Evolutionary conservation across 2,888 invertebrate species (phyloP), one percentile per base, ranked within the genome.

Genomic region (Drosophila kambysellisi): DNA sequence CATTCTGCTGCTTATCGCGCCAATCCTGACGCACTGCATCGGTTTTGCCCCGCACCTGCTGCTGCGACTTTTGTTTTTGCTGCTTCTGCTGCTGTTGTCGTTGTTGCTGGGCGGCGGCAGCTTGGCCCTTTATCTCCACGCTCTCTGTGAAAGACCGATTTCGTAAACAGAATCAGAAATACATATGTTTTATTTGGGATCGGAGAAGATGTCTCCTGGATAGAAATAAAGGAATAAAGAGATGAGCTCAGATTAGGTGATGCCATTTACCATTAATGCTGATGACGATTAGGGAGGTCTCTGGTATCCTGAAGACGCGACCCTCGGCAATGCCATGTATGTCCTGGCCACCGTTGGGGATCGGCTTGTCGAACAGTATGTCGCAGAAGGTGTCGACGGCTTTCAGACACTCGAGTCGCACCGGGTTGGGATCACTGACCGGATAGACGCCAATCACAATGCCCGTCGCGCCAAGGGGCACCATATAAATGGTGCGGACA

Each of bases 391-490:
- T 94, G 48, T 95, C 95, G 0, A 94, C 74, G 91, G 88, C 58
- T 94, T 95, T 89, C 94, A 96, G 37, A 93, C 94, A 78, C 93
- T 92, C 58, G 93, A 94, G 71, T 90, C 95, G 52, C 92, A 94
- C 92, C 85, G 95, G 91, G 89, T 89, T 87, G 33, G 91, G 69
- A 91, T 91, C 81, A 86, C 91, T 79, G 46, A 93, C 81, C 77
- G 93, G 91, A 64, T 94, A 93, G 11, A 96, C 94, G 0, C 95
- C 97, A n/a, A 97, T 95, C 1, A 99, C 94, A 0, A 98, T 98
- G 35, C 99, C 99, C 74, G 95, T 95, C 12, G 95, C 94, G 1
- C 98, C 99, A 7, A 97, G 93, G 0, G 98, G 98, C 20, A 97
- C 93, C 1, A 96, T 95, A 89, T 95, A 96, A 60, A 95, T 95